Percentiles rank a stretch among this genome's conserved stretches.
These are phyloP conservation scores for Polypedilum vanderplanki DNA, from an alignment of 1,140 invertebrate species.

Conservation along the genomic window DNA sequence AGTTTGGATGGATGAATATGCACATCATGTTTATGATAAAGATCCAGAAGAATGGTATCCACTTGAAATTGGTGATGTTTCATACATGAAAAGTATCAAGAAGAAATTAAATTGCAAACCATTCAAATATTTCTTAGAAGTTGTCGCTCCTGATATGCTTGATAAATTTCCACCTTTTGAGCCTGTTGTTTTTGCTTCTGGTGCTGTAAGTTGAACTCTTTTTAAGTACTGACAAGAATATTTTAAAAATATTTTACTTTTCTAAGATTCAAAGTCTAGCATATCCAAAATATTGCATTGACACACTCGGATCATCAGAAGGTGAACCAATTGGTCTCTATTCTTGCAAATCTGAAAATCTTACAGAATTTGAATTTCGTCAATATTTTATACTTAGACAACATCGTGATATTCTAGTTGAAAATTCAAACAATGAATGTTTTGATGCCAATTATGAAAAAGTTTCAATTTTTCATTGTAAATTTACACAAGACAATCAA, in stretches of 20 bases:
- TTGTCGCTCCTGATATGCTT: conserved; percentile 69
- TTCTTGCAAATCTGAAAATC: conserved; percentile 35
- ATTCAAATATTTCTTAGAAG: conserved; percentile 80
- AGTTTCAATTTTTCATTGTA: not conserved
- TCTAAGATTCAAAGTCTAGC: conserved; percentile 55
- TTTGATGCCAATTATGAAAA: not conserved
- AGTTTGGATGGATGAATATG: conserved; percentile 87
- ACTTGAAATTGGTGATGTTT: conserved; percentile 62
- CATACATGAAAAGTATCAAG: conserved; percentile 57
- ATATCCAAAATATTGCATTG: conserved; percentile 64
- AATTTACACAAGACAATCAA: not conserved
- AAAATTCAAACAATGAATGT: conserved; percentile 42
- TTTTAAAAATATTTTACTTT: conserved; percentile 36
- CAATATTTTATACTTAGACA: conserved; percentile 47
- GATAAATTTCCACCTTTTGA: conserved; percentile 71
- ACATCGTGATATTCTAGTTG: conserved; percentile 64
- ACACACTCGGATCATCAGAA: conserved; percentile 55
- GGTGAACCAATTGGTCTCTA: conserved; percentile 57
- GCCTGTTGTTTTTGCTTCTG: conserved; percentile 58
- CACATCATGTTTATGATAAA: conserved; percentile 62
- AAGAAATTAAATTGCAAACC: conserved; percentile 65
- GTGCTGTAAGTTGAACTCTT: not conserved
- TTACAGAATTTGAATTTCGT: conserved; percentile 35
- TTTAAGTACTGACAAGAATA: not conserved
- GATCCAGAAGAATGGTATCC: conserved; percentile 52